Evolutionary conservation across 2,888 invertebrate species (phyloP).

Genomic region (Mechanitis messenoides): DNA sequence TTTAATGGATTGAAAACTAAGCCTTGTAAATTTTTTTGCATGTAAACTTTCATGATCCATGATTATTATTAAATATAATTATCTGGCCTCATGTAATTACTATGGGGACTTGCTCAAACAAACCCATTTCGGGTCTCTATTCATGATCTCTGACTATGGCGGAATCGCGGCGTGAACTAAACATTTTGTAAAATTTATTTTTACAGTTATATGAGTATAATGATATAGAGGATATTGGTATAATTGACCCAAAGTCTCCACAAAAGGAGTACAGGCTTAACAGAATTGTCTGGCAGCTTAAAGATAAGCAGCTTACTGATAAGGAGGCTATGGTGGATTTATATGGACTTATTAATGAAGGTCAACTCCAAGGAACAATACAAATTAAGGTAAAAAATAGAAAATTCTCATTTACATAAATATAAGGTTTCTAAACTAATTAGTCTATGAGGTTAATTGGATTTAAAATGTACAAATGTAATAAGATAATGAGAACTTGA

Average conservation of each 20-base stretch:
- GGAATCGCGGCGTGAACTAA: too few species aligned
- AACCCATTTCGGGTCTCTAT: too few species aligned
- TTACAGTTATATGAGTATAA: slow-evolving; percentile 78
- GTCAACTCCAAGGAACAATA: slow-evolving; percentile 35
- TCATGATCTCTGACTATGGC: too few species aligned
- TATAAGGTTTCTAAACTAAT: slow-evolving; percentile 7
- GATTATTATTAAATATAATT: too few species aligned
- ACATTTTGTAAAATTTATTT: slow-evolving; percentile 15
- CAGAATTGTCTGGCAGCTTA: slow-evolving; percentile 42
- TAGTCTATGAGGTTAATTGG: not conserved
- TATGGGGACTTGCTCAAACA: too few species aligned
- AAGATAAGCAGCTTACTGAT: slow-evolving; percentile 45
- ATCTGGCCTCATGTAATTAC: too few species aligned
- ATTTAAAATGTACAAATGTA: too few species aligned
- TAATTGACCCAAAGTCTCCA: slow-evolving; percentile 44
- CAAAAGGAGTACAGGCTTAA: slow-evolving; percentile 44
- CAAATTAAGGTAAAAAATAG: slow-evolving; percentile 44
- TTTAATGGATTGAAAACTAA: too few species aligned
- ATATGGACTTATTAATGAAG: slow-evolving; percentile 33
- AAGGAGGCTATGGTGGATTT: slow-evolving; percentile 53
- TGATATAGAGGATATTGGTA: slow-evolving; percentile 72
- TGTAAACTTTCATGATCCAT: too few species aligned
- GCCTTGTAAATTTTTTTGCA: too few species aligned
- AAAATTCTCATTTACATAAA: not conserved
- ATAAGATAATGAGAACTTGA: too few species aligned